Conservation (phyloP, 1,140 invertebrate species). For the Zaprionus inermis region DNA sequence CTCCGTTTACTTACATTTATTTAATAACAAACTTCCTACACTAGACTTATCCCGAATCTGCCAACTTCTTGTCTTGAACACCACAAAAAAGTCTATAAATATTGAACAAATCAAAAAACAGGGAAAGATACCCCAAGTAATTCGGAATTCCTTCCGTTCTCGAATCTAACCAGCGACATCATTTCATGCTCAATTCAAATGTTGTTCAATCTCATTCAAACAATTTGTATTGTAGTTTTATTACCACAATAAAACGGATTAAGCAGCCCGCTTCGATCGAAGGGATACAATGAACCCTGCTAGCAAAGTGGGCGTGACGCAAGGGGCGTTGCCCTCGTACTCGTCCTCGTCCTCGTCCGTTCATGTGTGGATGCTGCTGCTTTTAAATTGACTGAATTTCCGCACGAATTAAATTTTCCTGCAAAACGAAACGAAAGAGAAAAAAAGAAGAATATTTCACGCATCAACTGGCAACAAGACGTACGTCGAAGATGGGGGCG, state of each 20-base stretch:
- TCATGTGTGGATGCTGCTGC: constrained; percentile 52
- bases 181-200: constrained; percentile 79
- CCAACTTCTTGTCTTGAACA: background rate
- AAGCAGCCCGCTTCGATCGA: constrained; percentile 52
- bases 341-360: constrained; percentile 20
- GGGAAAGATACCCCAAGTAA: background rate
- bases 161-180: constrained; percentile 35
- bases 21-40: background rate
- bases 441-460: constrained; percentile 69
- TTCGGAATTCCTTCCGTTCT: background rate
- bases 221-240: constrained; percentile 83
- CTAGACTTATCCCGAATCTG: background rate
- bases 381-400: constrained; percentile 83
- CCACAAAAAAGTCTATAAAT: constrained; percentile 35
- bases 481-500: constrained; percentile 50
- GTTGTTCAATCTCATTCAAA: constrained; percentile 80
- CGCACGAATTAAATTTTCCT: constrained; percentile 78
- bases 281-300: constrained; percentile 63
- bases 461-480: constrained; percentile 64
- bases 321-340: constrained; percentile 31
- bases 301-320: constrained; percentile 59
- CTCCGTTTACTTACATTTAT: too few relatives aligned
- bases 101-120: constrained; percentile 15
- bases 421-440: constrained; percentile 18
- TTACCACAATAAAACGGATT: constrained; percentile 83